A percentile compares a stretch with the other conserved stretches of the same genome.
Evolutionary conservation across 2,113 vertebrate species (phyloP).

Genomic region (Ptychochromis oligacanthus): DNA sequence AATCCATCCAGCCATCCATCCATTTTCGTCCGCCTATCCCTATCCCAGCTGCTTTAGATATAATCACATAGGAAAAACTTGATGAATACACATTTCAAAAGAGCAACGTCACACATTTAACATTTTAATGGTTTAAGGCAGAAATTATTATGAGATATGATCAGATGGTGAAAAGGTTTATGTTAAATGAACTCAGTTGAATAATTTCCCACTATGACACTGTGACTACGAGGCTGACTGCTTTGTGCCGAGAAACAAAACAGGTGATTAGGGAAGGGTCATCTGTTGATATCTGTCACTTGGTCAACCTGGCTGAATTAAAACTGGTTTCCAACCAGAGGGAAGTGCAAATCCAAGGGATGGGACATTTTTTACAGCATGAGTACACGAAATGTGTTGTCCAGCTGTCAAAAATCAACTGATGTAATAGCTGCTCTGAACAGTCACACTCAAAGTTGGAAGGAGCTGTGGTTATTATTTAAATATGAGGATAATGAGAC

Average conservation of each 20-base stretch:
- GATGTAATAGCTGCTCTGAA: not conserved
- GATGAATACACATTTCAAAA: slow-evolving; percentile 15
- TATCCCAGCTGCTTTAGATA: too few species aligned
- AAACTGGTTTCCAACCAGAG: not conserved
- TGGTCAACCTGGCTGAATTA: not conserved
- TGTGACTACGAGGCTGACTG: not conserved
- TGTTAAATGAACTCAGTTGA: not conserved
- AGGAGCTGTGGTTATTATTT: not conserved
- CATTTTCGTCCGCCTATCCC: too few species aligned
- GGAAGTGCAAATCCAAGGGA: too few species aligned
- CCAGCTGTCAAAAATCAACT: not conserved
- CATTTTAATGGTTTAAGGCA: not conserved
- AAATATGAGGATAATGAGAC: not conserved
- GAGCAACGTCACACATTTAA: not conserved
- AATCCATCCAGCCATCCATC: too few species aligned
- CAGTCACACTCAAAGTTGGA: not conserved
- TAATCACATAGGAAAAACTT: slow-evolving; percentile 45
- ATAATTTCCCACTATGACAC: not conserved
- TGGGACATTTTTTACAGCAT: not conserved
- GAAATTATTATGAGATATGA: not conserved
- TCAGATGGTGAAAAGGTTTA: not conserved
- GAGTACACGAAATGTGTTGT: not conserved
- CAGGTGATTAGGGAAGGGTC: not conserved
- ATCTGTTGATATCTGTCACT: not conserved
- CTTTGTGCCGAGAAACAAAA: not conserved